phyloP scores from a whole-genome alignment of 2,797 vertebrate species.

The Coregonus suidteri region DNA sequence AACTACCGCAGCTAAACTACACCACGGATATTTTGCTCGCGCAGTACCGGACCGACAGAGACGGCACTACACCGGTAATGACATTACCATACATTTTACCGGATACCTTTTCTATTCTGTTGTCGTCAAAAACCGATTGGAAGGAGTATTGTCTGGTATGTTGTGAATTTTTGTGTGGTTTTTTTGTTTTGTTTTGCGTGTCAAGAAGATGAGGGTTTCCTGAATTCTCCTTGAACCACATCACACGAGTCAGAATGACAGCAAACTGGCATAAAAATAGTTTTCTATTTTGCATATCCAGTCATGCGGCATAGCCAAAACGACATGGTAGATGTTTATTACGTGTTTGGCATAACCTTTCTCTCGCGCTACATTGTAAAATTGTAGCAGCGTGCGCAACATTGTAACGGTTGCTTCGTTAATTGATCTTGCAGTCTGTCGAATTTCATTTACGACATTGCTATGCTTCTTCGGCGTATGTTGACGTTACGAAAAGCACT shows the following conservation, averaged over 20 bases:
- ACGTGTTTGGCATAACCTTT: not conserved
- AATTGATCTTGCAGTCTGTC: conserved; percentile 9
- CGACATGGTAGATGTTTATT: not conserved
- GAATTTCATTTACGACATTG: not conserved
- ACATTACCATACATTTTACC: conserved; percentile 50
- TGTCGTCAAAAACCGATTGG: not conserved
- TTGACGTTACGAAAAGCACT: not conserved
- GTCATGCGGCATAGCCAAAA: conserved; percentile 29
- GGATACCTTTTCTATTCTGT: not conserved
- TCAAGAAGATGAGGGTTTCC: not conserved
- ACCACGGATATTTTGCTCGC: conserved; percentile 51
- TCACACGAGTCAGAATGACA: conserved; percentile 42
- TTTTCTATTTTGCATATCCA: conserved; percentile 16
- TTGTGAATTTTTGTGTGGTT: not conserved
- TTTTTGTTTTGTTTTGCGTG: conserved; percentile 1
- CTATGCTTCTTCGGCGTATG: no score
- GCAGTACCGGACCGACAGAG: conserved; percentile 43
- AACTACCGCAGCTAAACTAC: not conserved
- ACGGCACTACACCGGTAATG: conserved; percentile 44
- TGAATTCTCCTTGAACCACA: conserved; percentile 14
- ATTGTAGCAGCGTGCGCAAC: not conserved
- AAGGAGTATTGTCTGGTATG: not conserved
- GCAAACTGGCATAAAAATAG: conserved; percentile 39
- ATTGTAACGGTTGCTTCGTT: conserved; percentile 23
- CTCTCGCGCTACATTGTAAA: not conserved